Evolutionary conservation across 53 echinoderm and acorn worm genomes (phyloP).

Genomic region (Antedon mediterranea): DNA sequence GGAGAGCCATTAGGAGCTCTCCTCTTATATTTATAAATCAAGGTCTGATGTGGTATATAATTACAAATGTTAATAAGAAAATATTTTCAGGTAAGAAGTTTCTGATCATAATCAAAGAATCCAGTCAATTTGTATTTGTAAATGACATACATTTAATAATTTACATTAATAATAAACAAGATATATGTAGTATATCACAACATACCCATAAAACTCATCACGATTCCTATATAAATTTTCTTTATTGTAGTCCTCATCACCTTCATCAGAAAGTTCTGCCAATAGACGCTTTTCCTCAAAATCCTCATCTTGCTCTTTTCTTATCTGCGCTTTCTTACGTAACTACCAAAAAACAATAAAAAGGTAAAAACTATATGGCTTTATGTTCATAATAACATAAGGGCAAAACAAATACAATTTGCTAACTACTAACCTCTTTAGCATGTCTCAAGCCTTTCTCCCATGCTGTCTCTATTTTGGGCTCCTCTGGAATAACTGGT

Average conservation of each 20-base stretch:
- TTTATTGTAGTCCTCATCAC: slow-evolving; percentile 61
- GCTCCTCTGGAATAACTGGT: slow-evolving; percentile 69
- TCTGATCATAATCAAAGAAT: too few species aligned
- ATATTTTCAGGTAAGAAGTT: too few species aligned
- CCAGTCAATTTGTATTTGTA: too few species aligned
- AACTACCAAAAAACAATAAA: slow-evolving; percentile 29
- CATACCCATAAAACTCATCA: slow-evolving; percentile 57
- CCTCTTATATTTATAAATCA: too few species aligned
- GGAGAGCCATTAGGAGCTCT: too few species aligned
- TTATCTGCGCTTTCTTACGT: slow-evolving; percentile 65
- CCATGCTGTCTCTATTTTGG: slow-evolving; percentile 70
- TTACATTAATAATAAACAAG: too few species aligned
- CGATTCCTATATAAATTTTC: slow-evolving; percentile 31
- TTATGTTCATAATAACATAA: too few species aligned
- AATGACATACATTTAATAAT: neutral
- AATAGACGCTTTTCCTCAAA: slow-evolving; percentile 58
- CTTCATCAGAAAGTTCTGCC: slow-evolving; percentile 36
- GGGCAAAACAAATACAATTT: neutral
- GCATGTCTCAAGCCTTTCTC: slow-evolving; percentile 90
- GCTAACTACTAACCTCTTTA: slow-evolving; percentile 48
- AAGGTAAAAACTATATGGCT: too few species aligned
- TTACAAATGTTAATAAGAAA: too few species aligned
- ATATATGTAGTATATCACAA: neutral
- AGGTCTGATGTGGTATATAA: too few species aligned
- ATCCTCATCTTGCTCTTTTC: slow-evolving; percentile 52